Evolutionary conservation across 2,888 invertebrate species (phyloP), one percentile per base, ranked within the genome.

Genomic region (Willowsia nigromaculata): DNA sequence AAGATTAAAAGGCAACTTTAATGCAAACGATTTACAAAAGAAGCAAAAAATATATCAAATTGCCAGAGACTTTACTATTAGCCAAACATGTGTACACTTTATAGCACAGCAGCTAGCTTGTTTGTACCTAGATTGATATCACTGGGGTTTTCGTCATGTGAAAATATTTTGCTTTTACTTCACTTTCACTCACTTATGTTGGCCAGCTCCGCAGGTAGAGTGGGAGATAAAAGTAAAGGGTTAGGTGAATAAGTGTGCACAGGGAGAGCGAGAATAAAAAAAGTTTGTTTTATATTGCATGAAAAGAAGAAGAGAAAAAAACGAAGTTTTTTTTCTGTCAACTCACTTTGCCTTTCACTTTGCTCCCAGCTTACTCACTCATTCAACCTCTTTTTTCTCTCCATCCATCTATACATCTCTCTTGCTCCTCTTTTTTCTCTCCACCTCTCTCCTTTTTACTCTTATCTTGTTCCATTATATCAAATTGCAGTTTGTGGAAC

Each of bases 391-490:
- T 56, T 43, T 59, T 43, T 56, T 59, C n/a, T n/a, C n/a, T 53
- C 65, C 25, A 68, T 62, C 82, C 15, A 30, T 68, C 65, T 65
- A 22, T 43, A 33, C 18, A 47, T 50, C 50, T 68, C 13, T 83
- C 30, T 30, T 40, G 7, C 27, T 74, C 27, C 71, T 71, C 59
- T 68, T 71, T 74, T 84, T 37, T 68, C 71, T 37, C 18, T 47
- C 56, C 56, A 40, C 25, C 53, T 78, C 74, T 40, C 81, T 53
- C 53, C 30, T 30, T 68, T 71, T 62, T 59, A 53, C 76, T 62
- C 85, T 86, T 86, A 86, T 86, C 85, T 43, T 86, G 85, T 86
- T 86, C 85, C 68, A 86, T 86, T 86, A 86, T 86, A 86, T 86
- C 85, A 86, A 86, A 86, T 86, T 86, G 80, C 85, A 86, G 85